Evolutionary conservation across 2,113 vertebrate species (phyloP).

Genomic region (Mohoua ochrocephala): DNA sequence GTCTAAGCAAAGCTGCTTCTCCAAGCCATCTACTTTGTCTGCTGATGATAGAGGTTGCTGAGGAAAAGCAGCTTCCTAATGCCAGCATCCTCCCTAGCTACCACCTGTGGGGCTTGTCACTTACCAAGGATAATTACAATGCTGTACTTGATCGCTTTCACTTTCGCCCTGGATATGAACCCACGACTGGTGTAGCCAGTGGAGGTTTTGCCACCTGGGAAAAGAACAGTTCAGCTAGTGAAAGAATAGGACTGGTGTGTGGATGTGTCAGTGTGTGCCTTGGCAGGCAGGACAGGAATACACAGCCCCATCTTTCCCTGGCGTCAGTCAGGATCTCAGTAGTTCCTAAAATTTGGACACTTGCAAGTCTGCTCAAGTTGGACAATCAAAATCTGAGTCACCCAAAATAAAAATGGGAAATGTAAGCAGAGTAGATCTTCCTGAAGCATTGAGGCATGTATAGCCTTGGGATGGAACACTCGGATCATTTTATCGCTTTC

Average conservation of each 20-base stretch:
- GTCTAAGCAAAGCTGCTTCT: neutral
- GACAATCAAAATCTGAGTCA: neutral
- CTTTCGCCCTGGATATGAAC: conserved; percentile 74
- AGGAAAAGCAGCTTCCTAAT: neutral
- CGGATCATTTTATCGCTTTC: neutral
- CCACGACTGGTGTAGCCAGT: conserved; percentile 57
- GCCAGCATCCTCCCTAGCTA: neutral
- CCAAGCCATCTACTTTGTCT: neutral
- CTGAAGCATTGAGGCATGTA: neutral
- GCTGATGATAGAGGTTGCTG: neutral
- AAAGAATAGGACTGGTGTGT: neutral
- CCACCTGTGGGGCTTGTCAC: neutral
- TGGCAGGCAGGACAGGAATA: neutral
- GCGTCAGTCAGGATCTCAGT: neutral
- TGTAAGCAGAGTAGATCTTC: neutral
- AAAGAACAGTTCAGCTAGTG: neutral
- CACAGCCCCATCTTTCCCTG: neutral
- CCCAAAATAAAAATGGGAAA: neutral
- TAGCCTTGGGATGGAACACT: neutral
- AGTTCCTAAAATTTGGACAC: neutral
- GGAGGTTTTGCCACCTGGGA: conserved; percentile 66
- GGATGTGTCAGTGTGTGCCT: neutral
- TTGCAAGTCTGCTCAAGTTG: neutral
- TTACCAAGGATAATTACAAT: conserved; percentile 73
- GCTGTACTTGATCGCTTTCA: conserved; percentile 79